phyloP scores from a whole-genome alignment of 1,140 invertebrate genomes.

The Melanaphis sacchari region DNA sequence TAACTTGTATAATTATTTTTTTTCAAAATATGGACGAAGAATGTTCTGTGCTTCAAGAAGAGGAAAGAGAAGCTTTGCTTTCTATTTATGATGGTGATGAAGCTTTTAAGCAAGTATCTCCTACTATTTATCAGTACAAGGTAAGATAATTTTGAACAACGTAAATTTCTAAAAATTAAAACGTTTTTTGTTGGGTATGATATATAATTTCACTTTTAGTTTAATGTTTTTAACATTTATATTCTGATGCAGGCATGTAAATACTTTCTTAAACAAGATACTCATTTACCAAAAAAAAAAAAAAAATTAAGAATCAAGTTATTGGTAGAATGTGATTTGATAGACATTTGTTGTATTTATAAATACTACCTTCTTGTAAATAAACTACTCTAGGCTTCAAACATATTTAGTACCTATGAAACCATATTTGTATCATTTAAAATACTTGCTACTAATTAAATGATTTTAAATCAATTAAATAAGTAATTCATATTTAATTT shows the following conservation, averaged over 20 bases:
- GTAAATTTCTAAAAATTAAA: neutral
- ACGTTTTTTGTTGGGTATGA: neutral
- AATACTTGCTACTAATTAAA: neutral
- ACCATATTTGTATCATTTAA: neutral
- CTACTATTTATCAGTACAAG: conserved; percentile 88
- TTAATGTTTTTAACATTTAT: neutral
- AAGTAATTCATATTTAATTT: neutral
- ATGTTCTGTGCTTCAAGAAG: conserved; percentile 74
- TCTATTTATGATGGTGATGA: conserved; percentile 95
- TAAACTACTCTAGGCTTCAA: too few species aligned
- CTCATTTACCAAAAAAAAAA: neutral
- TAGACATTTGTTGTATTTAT: neutral
- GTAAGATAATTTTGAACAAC: conserved; percentile 66
- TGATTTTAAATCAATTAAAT: neutral
- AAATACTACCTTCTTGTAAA: too few species aligned
- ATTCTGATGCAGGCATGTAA: neutral
- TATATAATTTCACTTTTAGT: neutral
- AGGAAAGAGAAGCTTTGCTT: conserved; percentile 87
- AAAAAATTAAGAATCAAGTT: neutral
- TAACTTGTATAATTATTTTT: neutral
- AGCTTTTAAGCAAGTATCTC: conserved; percentile 81
- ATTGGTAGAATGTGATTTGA: neutral
- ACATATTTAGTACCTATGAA: too few species aligned
- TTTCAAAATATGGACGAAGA: conserved; percentile 24
- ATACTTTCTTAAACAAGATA: neutral